These are phyloP conservation scores for Eupleurogrammus muticus DNA, from an alignment of 2,797 vertebrate species.

Conservation along the genomic window DNA sequence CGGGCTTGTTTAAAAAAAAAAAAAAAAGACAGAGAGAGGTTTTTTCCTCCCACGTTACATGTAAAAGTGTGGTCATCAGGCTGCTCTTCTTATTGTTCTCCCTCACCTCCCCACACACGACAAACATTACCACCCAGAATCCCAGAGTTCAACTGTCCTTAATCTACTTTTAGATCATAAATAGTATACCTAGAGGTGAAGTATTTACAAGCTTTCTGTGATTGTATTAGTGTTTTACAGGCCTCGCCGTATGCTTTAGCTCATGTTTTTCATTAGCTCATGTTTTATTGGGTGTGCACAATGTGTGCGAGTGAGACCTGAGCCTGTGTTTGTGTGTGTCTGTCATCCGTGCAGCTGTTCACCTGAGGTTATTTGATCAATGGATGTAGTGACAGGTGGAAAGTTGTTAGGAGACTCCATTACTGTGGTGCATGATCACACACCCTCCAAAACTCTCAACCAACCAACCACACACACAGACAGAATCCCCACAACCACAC, in stretches of 20 bases:
- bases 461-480: neutral
- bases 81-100: conserved; percentile 15
- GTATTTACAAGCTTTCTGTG: conserved; percentile 46
- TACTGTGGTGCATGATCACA: conserved; percentile 37
- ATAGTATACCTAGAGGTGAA: conserved; percentile 28
- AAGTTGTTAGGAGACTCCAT: conserved; percentile 28
- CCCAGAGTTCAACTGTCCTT: conserved; percentile 1
- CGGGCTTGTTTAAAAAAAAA: conserved; percentile 19
- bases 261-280: conserved; percentile 24
- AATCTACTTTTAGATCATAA: conserved; percentile 33
- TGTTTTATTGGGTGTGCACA: conserved; percentile 26
- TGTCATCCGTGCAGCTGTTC: conserved; percentile 64
- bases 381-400: conserved; percentile 57
- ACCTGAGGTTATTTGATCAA: conserved; percentile 65
- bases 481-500: conserved; percentile 1
- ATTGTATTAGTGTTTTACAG: conserved; percentile 39
- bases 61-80: conserved; percentile 33
- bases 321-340: conserved; percentile 2
- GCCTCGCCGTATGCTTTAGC: neutral
- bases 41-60: conserved; percentile 44
- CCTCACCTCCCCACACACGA: neutral
- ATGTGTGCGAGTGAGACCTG: conserved; percentile 24
- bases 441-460: no score
- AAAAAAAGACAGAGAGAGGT: neutral
- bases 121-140: conserved; percentile 13